Evolutionary conservation across 2,797 vertebrate species (phyloP).

Genomic region (Sebastes vulpes): DNA sequence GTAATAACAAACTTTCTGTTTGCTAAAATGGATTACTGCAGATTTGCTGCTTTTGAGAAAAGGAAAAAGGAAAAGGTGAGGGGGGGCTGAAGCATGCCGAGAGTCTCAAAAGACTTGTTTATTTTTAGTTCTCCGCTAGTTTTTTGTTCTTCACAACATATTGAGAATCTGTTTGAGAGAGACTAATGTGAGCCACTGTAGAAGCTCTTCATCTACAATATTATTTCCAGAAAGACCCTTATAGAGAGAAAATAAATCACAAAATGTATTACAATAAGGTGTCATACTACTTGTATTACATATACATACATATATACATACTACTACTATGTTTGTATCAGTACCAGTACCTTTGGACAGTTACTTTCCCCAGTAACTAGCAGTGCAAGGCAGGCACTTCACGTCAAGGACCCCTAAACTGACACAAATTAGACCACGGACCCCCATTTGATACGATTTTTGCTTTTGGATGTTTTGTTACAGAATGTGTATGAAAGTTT

Average conservation of each 20-base stretch:
- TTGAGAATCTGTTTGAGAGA: background rate
- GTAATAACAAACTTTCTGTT: background rate
- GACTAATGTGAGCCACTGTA: background rate
- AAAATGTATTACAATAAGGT: background rate
- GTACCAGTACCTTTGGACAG: no score
- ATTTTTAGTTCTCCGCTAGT: background rate
- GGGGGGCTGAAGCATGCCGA: background rate
- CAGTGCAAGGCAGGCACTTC: no score
- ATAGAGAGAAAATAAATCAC: background rate
- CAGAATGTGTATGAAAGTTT: no score
- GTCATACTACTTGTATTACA: background rate
- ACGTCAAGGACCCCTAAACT: no score
- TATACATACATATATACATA: background rate
- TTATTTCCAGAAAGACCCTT: background rate
- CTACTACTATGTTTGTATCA: background rate
- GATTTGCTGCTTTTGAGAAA: background rate
- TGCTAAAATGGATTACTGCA: background rate
- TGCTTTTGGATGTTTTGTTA: no score
- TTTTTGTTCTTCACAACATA: background rate
- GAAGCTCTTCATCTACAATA: background rate
- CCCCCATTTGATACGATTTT: no score
- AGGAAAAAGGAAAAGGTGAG: background rate
- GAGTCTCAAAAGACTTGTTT: background rate
- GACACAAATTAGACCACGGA: no score
- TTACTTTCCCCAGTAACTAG: no score